Conservation (phyloP, 2,888 invertebrate species). For the Erynnis tages region DNA sequence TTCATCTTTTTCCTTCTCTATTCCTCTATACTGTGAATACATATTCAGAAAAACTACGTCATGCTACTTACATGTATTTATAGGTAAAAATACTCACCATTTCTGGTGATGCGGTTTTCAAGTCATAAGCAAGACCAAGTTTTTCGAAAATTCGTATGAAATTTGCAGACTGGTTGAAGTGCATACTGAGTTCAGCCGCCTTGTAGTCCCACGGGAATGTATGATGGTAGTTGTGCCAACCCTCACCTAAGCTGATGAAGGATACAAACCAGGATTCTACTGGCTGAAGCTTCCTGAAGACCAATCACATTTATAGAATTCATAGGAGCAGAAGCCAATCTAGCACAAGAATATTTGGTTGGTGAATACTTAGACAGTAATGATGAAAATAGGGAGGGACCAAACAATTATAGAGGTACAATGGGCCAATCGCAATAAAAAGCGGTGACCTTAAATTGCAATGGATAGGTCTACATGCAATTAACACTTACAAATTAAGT, state of each 20-base stretch:
- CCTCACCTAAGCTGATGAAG: conserved; percentile 87
- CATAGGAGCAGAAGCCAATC: neutral
- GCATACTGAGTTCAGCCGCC: conserved; percentile 89
- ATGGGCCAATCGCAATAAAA: too few species aligned
- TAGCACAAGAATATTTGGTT: too few species aligned
- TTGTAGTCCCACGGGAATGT: conserved; percentile 96
- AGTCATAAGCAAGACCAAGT: conserved; percentile 84
- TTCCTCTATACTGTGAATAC: too few species aligned
- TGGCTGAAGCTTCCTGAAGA: conserved; percentile 86
- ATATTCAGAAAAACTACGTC: too few species aligned
- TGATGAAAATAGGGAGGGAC: too few species aligned
- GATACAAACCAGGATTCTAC: conserved; percentile 89
- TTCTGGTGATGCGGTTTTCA: conserved; percentile 73
- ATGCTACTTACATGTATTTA: too few species aligned
- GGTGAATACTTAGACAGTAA: too few species aligned
- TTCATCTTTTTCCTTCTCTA: too few species aligned
- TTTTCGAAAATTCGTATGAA: conserved; percentile 83
- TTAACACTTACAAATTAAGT: too few species aligned
- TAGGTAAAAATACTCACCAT: conserved; percentile 45
- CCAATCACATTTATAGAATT: neutral
- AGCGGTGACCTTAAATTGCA: too few species aligned
- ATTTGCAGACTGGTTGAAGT: conserved; percentile 82
- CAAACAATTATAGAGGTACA: too few species aligned
- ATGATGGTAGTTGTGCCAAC: conserved; percentile 97
- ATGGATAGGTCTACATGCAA: too few species aligned